phyloP scores from a whole-genome alignment of 2,888 invertebrate genomes.

The Bombylius major region DNA sequence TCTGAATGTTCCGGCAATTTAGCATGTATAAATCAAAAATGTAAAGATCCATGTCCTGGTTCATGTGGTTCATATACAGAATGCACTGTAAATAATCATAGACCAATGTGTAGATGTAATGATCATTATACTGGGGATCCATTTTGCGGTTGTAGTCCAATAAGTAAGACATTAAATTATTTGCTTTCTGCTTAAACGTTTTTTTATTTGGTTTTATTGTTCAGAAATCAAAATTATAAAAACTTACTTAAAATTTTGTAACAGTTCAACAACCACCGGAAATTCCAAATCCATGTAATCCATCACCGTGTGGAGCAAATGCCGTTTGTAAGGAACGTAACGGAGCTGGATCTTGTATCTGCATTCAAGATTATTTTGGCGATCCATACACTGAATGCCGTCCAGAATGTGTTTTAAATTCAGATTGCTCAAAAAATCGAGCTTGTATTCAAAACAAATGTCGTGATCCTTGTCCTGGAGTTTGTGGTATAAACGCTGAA shows the following conservation, averaged over 20 bases:
- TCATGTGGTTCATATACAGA: slow-evolving; percentile 68
- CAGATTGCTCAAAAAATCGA: slow-evolving; percentile 61
- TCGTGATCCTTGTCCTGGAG: slow-evolving; percentile 67
- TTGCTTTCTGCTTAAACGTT: not conserved
- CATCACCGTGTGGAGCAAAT: slow-evolving; percentile 78
- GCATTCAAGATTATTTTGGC: slow-evolving; percentile 69
- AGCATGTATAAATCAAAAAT: slow-evolving; percentile 71
- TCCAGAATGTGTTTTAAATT: slow-evolving; percentile 75
- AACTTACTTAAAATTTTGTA: not conserved
- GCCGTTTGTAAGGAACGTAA: slow-evolving; percentile 71
- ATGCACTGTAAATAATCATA: slow-evolving; percentile 71
- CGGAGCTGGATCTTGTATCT: slow-evolving; percentile 72
- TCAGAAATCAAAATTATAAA: not conserved
- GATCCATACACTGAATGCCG: slow-evolving; percentile 78
- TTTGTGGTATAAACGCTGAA: slow-evolving; percentile 67
- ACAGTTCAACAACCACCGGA: slow-evolving; percentile 33
- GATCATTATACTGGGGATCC: slow-evolving; percentile 75
- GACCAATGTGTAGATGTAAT: slow-evolving; percentile 69
- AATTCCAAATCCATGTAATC: slow-evolving; percentile 61
- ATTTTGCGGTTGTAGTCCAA: slow-evolving; percentile 57
- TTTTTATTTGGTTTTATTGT: not conserved
- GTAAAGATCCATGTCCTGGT: slow-evolving; percentile 71
- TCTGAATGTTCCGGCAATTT: slow-evolving; percentile 73
- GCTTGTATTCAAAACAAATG: slow-evolving; percentile 80
- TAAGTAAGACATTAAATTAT: slow-evolving; percentile 37